These are phyloP conservation scores for Drosophila melanosoma DNA, from an alignment of 2,888 invertebrate genomes.

Conservation along the genomic window DNA sequence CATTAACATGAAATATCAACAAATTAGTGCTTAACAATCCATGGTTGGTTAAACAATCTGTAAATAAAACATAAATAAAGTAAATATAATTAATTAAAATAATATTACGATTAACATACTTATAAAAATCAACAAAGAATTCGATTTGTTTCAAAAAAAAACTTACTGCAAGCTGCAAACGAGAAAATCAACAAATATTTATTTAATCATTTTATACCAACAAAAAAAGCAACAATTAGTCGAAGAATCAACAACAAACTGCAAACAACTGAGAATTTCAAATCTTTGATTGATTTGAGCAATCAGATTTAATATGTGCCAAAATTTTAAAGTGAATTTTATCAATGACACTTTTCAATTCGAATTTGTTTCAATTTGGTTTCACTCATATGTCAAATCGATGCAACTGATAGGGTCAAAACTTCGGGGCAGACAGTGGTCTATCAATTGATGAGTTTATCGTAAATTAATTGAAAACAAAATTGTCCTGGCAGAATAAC, in stretches of 20 bases:
- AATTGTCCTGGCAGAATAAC: background rate
- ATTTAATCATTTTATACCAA: background rate
- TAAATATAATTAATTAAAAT: background rate
- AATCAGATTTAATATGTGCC: background rate
- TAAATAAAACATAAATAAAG: background rate
- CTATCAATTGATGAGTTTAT: background rate
- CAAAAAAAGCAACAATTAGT: background rate
- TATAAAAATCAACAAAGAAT: background rate
- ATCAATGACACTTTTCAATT: too few species aligned
- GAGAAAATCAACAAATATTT: background rate
- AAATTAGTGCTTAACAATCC: background rate
- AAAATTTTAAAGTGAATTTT: background rate
- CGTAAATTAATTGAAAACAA: constrained; percentile 16
- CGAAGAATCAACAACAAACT: background rate
- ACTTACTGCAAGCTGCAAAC: background rate
- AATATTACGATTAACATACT: background rate
- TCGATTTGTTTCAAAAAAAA: too few species aligned
- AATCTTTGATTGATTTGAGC: background rate
- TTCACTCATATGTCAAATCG: background rate
- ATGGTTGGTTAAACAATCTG: background rate
- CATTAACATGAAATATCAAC: background rate
- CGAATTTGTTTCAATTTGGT: background rate
- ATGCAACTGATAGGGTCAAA: background rate
- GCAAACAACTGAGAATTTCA: background rate
- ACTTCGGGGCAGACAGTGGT: background rate